These are phyloP conservation scores for Drosophila bifasciata DNA, from an alignment of 1,140 invertebrate species.

Conservation along the genomic window DNA sequence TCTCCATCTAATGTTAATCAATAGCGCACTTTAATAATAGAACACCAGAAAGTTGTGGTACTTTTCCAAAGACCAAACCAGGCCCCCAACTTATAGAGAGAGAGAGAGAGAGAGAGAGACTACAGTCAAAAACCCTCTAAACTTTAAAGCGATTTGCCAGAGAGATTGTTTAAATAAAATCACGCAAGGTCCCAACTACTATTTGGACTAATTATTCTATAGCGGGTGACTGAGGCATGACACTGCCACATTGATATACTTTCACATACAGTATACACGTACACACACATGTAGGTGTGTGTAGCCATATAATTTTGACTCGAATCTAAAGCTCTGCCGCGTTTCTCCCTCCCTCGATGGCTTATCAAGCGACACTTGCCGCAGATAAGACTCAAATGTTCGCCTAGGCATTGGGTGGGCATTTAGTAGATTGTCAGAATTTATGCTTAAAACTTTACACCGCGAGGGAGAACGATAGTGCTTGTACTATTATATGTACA, in stretches of 20 bases:
- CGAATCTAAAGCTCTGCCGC: constrained; percentile 29
- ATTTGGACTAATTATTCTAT: constrained; percentile 34
- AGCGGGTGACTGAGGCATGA: constrained; percentile 33
- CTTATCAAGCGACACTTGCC: constrained; percentile 34
- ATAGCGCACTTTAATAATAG: constrained; percentile 43
- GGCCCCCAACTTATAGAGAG: constrained; percentile 21
- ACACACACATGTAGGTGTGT: neutral
- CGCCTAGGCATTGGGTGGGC: constrained; percentile 11
- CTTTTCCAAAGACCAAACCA: constrained; percentile 40
- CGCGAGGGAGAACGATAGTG: too few relatives aligned
- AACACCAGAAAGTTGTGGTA: constrained; percentile 39
- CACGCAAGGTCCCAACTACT: constrained; percentile 27
- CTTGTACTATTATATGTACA: too few relatives aligned
- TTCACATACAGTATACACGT: neutral
- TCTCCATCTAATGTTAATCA: constrained; percentile 46
- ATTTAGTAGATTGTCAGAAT: neutral
- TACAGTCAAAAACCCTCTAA: constrained; percentile 12
- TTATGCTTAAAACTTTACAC: too few relatives aligned
- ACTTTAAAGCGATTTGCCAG: constrained; percentile 24
- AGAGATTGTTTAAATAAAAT: constrained; percentile 31
- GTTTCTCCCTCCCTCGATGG: constrained; percentile 24
- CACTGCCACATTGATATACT: constrained; percentile 20
- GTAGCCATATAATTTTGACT: constrained; percentile 42
- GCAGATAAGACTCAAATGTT: constrained; percentile 27
- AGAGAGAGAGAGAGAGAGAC: neutral